Evolutionary conservation across 2,888 invertebrate genomes (phyloP), one percentile per base, ranked within the genome.

Genomic region (Stenichneumon culpator): DNA sequence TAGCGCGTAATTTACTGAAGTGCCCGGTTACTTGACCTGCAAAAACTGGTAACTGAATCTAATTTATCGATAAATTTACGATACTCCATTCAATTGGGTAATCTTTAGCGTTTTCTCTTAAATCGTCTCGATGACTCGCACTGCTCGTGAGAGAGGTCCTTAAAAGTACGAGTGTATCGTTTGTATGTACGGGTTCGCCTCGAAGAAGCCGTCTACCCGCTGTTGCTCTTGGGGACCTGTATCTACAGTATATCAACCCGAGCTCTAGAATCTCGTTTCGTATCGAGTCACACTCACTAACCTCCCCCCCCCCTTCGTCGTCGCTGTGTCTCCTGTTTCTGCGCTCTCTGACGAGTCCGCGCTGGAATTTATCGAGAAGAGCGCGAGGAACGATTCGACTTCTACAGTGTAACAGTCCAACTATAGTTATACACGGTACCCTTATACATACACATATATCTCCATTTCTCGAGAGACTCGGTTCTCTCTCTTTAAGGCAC

Each of bases 321-420:
- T 69, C 63, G 52, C 57, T 52, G 70, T 14, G 47, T 19, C 63
- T 65, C 70, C 32, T 60, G 60, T 32, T 32, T 22, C 60, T 47
- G 44, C 44, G 57, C 52, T 75, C 65, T 70, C 52, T 63, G 78
- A 81, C 84, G 74, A 84, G 69, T 84, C 78, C 54, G 52, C 69
- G 73, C 69, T 78, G 81, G 78, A 84, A 81, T 81, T 84, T 74
- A 81, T 81, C 81, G 84, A 52, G 73, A 69, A 67, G 83, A 65
- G 72, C 72, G 54, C 72, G 75, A 80, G 73, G 73, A 78, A 73
- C 80, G 80, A 25, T 77, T 81, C 72, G 79, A 57, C 54, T 57
- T 57, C 14, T 50, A 6, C 9, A 19, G 7, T 63, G 28, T 44
- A 57, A 32, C 60, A 32, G 19, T 70, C 60, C 19, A 69, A 36